A percentile compares a stretch with the other conserved stretches of the same genome.
Conservation (phyloP, 2,113 vertebrate species). For the Entomyzon cyanotis region DNA sequence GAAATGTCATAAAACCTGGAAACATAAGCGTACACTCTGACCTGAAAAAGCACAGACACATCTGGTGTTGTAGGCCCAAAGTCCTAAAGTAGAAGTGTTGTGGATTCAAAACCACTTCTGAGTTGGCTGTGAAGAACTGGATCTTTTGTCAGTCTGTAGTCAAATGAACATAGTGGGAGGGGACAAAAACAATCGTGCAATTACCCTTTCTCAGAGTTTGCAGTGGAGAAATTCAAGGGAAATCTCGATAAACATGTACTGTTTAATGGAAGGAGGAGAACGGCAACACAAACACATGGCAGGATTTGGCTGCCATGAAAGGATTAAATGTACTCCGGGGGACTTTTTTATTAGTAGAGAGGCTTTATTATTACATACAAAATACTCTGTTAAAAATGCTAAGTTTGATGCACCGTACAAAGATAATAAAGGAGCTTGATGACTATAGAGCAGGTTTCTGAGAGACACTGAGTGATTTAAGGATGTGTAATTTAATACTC, state of each 20-base stretch:
- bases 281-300: conserved; percentile 34
- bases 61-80: conserved; percentile 58
- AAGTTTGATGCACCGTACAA: neutral
- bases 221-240: conserved; percentile 48
- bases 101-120: conserved; percentile 44
- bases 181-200: neutral
- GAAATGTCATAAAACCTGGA: conserved; percentile 34
- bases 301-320: conserved; percentile 50
- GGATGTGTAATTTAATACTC: conserved; percentile 27
- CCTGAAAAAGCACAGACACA: conserved; percentile 30
- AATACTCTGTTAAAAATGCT: neutral
- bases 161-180: neutral
- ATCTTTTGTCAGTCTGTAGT: conserved; percentile 36
- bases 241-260: conserved; percentile 52
- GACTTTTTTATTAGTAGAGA: neutral
- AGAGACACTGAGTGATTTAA: conserved; percentile 1
- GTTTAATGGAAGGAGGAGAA: conserved; percentile 57
- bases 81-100: conserved; percentile 44
- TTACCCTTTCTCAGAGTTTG: conserved; percentile 32
- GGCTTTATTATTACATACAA: conserved; percentile 18
- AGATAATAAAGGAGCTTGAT: neutral
- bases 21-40: neutral
- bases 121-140: conserved; percentile 52
- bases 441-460: neutral
- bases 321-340: conserved; percentile 29